A percentile compares a stretch with the other conserved stretches of the same genome.
Conservation (phyloP, 2,113 vertebrate species). For the Pollimyrus isidori region DNA sequence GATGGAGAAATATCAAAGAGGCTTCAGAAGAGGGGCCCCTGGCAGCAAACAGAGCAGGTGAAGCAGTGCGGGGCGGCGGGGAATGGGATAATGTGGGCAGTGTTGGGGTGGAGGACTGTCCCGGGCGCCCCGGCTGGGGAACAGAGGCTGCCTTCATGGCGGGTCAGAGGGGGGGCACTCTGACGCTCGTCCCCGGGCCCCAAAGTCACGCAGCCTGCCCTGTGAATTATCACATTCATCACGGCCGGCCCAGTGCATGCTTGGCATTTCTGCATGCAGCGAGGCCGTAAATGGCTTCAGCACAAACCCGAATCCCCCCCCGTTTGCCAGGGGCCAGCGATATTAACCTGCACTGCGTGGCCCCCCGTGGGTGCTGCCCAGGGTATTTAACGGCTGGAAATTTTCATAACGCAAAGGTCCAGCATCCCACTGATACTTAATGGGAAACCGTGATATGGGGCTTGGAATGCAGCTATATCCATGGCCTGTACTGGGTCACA, state of each 20-base stretch:
- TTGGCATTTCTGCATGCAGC: slow-evolving; percentile 30
- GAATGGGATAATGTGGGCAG: background rate
- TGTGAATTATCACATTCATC: slow-evolving; percentile 36
- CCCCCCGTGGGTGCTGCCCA: background rate
- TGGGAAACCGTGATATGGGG: background rate
- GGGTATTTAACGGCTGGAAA: background rate
- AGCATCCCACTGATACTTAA: background rate
- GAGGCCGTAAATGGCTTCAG: slow-evolving; percentile 14
- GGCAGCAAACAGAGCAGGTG: background rate
- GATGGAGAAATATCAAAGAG: background rate
- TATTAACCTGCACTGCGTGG: background rate
- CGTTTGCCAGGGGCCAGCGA: no score
- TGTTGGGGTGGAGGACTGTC: background rate
- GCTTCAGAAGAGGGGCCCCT: background rate
- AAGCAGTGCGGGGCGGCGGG: background rate
- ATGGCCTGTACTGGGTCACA: background rate
- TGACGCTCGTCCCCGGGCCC: background rate
- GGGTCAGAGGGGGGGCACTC: slow-evolving; percentile 39
- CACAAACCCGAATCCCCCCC: background rate
- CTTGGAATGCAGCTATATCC: background rate
- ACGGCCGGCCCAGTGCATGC: slow-evolving; percentile 21
- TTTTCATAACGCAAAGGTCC: background rate
- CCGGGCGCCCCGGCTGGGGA: slow-evolving; percentile 22
- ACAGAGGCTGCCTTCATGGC: slow-evolving; percentile 60
- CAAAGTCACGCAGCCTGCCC: slow-evolving; percentile 15